Evolutionary conservation across 2,797 vertebrate species (phyloP).

Genomic region (Brotula barbata): DNA sequence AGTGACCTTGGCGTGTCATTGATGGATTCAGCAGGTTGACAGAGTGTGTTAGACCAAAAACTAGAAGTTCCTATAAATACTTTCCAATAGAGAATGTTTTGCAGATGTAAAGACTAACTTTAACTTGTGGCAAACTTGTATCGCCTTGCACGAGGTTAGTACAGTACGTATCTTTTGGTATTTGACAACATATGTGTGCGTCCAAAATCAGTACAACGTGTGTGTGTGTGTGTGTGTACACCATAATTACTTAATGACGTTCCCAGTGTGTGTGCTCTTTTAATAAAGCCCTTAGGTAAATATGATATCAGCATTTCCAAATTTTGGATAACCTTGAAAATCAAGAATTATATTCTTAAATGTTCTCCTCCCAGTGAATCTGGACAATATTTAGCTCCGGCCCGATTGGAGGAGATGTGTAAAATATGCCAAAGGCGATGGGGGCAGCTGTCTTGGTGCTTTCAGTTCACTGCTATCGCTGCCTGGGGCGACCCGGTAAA

Average conservation of each 20-base stretch:
- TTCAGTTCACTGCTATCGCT: conserved; percentile 30
- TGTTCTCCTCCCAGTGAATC: conserved; percentile 14
- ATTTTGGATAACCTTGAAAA: conserved; percentile 26
- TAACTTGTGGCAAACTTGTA: too few relatives aligned
- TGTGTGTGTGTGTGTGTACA: too few relatives aligned
- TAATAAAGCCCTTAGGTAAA: background rate
- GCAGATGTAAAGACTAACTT: too few relatives aligned
- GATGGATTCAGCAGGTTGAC: too few relatives aligned
- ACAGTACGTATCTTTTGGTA: too few relatives aligned
- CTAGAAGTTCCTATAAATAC: too few relatives aligned
- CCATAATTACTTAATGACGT: background rate
- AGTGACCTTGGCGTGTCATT: background rate
- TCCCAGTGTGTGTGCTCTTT: background rate
- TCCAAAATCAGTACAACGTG: too few relatives aligned
- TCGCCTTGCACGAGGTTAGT: background rate
- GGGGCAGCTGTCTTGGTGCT: conserved; percentile 41
- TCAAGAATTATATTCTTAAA: conserved; percentile 21
- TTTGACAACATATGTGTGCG: too few relatives aligned
- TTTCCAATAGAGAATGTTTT: too few relatives aligned
- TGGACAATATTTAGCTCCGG: conserved; percentile 16
- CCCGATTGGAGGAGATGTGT: background rate
- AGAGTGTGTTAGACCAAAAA: too few relatives aligned
- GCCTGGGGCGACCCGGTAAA: conserved; percentile 45
- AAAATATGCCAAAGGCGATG: conserved; percentile 39
- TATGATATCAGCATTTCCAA: conserved; percentile 6